phyloP scores from a whole-genome alignment of 2,113 vertebrate species.

The Kobus ellipsiprymnus region DNA sequence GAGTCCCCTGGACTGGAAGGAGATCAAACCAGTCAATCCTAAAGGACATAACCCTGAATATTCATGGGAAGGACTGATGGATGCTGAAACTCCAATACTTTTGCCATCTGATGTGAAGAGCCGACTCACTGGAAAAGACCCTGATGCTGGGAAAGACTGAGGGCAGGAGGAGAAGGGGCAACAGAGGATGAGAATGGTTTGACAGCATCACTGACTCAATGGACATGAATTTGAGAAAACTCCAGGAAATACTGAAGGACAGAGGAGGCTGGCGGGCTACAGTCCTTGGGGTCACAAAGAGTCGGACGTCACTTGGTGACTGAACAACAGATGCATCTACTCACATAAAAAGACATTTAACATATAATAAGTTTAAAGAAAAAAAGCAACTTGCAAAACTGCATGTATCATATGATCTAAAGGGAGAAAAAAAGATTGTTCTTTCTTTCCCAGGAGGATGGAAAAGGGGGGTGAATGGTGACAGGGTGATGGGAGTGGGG shows the following conservation, averaged over 20 bases:
- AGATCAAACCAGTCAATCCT: background rate
- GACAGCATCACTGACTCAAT: background rate
- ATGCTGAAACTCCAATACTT: background rate
- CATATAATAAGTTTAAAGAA: background rate
- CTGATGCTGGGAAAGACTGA: background rate
- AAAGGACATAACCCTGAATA: background rate
- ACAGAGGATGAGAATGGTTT: background rate
- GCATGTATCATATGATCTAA: background rate
- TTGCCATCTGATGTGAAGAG: background rate
- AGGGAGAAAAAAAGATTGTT: background rate
- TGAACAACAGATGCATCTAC: background rate
- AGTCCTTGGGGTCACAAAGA: background rate
- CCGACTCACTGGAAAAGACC: background rate
- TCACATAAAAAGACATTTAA: background rate
- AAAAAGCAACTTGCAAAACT: background rate
- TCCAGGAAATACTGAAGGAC: background rate
- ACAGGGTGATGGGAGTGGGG: background rate
- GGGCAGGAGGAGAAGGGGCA: background rate
- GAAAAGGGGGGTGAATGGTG: background rate
- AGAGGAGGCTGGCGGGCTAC: background rate
- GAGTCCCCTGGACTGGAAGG: background rate
- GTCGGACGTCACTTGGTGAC: background rate
- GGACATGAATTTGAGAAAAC: background rate
- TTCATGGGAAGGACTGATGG: background rate
- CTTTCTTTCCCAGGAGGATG: background rate